Conservation (phyloP, 30 jellyfish, hydroid and myxozoan genomes). For the Thelohanellus kitauei region DNA sequence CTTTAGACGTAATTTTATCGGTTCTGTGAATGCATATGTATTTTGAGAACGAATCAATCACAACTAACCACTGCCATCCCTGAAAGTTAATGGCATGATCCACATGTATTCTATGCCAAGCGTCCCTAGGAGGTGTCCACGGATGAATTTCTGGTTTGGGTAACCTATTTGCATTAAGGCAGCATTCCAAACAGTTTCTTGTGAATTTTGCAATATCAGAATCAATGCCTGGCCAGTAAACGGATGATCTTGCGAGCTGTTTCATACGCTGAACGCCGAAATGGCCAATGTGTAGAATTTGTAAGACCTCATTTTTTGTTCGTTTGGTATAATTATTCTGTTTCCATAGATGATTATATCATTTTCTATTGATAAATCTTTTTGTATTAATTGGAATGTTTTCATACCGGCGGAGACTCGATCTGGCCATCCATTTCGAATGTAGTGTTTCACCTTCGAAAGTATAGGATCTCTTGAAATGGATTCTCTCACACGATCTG, state of each 20-base stretch:
- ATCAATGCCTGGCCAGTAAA: constrained; percentile 12
- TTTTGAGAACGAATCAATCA: constrained; percentile 7
- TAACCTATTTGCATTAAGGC: constrained; percentile 7
- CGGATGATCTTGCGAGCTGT: constrained; percentile 13
- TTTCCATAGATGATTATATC: too few species aligned
- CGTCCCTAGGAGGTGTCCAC: constrained; percentile 4
- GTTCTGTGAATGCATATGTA: constrained; percentile 4
- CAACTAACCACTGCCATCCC: constrained; percentile 7
- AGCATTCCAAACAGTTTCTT: constrained; percentile 2
- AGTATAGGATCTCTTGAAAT: too few species aligned
- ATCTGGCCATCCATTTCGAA: too few species aligned
- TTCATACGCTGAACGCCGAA: constrained; percentile 10
- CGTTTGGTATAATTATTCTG: too few species aligned
- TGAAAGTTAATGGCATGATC: constrained; percentile 6
- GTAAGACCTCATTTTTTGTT: neutral
- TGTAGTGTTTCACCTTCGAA: too few species aligned
- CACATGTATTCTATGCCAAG: constrained; percentile 6
- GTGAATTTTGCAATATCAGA: neutral
- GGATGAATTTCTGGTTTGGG: constrained; percentile 7
- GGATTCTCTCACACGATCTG: too few species aligned
- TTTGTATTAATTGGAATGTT: too few species aligned
- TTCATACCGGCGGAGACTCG: too few species aligned
- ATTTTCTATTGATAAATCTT: too few species aligned
- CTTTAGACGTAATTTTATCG: neutral
- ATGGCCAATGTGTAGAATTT: constrained; percentile 7